Conservation (phyloP, 2,113 vertebrate species). For the Neotoma lepida region DNA sequence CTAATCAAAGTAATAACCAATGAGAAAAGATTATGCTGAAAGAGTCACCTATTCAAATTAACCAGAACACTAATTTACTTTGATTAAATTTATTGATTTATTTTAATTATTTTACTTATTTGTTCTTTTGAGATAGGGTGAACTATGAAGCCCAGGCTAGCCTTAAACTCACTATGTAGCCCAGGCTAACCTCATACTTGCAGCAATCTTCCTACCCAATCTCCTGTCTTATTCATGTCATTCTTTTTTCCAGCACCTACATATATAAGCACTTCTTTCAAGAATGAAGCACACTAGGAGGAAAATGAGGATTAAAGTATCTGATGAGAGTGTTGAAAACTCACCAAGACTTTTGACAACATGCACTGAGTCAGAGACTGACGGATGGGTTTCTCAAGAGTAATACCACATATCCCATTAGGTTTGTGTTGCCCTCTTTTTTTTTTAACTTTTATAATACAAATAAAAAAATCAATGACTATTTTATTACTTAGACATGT, state of each 20-base stretch:
- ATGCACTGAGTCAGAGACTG: neutral
- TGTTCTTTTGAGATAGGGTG: neutral
- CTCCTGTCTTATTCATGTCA: neutral
- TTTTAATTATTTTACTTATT: neutral
- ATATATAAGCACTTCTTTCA: neutral
- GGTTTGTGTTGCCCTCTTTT: neutral
- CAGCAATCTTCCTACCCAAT: neutral
- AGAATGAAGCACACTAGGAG: neutral
- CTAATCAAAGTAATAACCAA: neutral
- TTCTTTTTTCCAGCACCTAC: neutral
- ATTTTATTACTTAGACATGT: neutral
- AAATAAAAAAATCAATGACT: neutral
- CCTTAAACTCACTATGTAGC: neutral
- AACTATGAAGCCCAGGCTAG: neutral
- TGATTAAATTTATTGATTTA: neutral
- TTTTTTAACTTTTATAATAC: neutral
- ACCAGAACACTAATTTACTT: neutral
- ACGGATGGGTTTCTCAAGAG: too few species aligned
- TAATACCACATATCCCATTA: neutral
- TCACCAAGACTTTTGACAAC: neutral
- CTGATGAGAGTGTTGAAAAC: neutral
- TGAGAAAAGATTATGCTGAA: conserved; percentile 2
- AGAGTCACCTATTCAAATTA: neutral
- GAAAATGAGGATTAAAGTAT: neutral
- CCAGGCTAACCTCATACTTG: neutral